Percentiles rank a stretch among this genome's conserved stretches.
Evolutionary conservation across 2,888 invertebrate species (phyloP).

Genomic region (Aquatica leii): DNA sequence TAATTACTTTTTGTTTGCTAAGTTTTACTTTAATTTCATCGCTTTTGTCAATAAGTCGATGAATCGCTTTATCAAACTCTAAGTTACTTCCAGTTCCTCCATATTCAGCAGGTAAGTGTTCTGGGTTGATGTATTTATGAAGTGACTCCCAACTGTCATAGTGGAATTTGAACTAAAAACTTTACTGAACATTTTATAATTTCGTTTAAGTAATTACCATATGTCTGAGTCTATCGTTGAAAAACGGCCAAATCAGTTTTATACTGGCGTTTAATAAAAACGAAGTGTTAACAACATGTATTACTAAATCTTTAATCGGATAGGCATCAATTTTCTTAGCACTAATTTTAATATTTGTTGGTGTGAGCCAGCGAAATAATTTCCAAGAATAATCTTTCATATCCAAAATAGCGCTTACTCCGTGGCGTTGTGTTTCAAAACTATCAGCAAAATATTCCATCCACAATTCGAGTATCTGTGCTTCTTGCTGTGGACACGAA

Average conservation of each 20-base stretch:
- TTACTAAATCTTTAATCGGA: conserved; percentile 51
- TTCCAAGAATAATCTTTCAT: conserved; percentile 50
- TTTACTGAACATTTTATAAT: too few species aligned
- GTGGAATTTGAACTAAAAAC: conserved; percentile 57
- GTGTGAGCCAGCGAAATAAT: conserved; percentile 54
- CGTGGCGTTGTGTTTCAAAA: conserved; percentile 50
- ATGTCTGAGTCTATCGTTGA: conserved; percentile 34
- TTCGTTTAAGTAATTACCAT: not conserved
- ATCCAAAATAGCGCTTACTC: conserved; percentile 56
- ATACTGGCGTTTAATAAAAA: conserved; percentile 48
- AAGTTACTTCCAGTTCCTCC: conserved; percentile 62
- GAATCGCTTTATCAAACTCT: conserved; percentile 42
- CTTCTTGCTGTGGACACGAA: conserved; percentile 39
- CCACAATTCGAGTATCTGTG: conserved; percentile 52
- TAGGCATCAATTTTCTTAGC: conserved; percentile 47
- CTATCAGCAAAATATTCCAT: conserved; percentile 56
- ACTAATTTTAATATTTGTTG: conserved; percentile 47
- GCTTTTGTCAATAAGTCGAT: conserved; percentile 44
- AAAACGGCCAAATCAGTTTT: conserved; percentile 54
- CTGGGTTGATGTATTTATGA: conserved; percentile 62
- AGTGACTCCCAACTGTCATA: conserved; percentile 63
- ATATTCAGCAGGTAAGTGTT: conserved; percentile 65
- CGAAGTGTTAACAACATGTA: conserved; percentile 55
- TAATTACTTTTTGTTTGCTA: conserved; percentile 28
- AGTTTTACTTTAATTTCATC: conserved; percentile 46